phyloP scores from a whole-genome alignment of 1,140 invertebrate genomes.

The Caenorhabditis briggsae region DNA sequence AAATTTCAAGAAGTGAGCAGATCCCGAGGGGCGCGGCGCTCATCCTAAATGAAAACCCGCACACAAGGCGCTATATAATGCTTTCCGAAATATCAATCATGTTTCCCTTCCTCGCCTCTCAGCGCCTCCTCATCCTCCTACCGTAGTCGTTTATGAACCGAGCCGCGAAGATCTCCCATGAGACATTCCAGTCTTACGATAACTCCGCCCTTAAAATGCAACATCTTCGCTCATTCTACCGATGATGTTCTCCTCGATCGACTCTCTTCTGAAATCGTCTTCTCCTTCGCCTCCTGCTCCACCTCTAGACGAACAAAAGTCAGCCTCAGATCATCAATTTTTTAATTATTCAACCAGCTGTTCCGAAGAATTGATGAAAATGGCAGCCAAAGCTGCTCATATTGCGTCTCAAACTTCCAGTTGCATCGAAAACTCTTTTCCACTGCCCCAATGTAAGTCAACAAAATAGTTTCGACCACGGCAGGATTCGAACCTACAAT shows the following conservation, averaged over 20 bases:
- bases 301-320: not conserved
- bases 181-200: not conserved
- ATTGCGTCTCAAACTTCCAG: not conserved
- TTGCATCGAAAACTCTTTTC: slow-evolving; percentile 16
- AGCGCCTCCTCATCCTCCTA: not conserved
- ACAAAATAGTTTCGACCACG: slow-evolving; percentile 48
- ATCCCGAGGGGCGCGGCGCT: slow-evolving; percentile 18
- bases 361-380: slow-evolving; percentile 42
- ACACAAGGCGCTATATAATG: slow-evolving; percentile 34
- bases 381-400: slow-evolving; percentile 29
- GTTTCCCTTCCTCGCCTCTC: not conserved
- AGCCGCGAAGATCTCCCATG: slow-evolving; percentile 14
- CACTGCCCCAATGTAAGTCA: slow-evolving; percentile 33
- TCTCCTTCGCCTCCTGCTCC: not conserved
- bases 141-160: slow-evolving; percentile 52
- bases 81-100: slow-evolving; percentile 55
- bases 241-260: slow-evolving; percentile 43
- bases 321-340: not conserved
- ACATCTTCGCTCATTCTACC: slow-evolving; percentile 22
- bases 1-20: slow-evolving; percentile 46
- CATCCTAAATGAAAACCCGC: slow-evolving; percentile 44
- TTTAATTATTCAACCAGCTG: slow-evolving; percentile 20
- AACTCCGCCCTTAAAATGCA: slow-evolving; percentile 39
- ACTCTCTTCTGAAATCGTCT: slow-evolving; percentile 28
- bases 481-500: slow-evolving; percentile 72